A percentile compares a stretch with the other conserved stretches of the same genome.
Evolutionary conservation across 2,888 invertebrate species (phyloP).

Genomic region (Entomobrya multifasciata): DNA sequence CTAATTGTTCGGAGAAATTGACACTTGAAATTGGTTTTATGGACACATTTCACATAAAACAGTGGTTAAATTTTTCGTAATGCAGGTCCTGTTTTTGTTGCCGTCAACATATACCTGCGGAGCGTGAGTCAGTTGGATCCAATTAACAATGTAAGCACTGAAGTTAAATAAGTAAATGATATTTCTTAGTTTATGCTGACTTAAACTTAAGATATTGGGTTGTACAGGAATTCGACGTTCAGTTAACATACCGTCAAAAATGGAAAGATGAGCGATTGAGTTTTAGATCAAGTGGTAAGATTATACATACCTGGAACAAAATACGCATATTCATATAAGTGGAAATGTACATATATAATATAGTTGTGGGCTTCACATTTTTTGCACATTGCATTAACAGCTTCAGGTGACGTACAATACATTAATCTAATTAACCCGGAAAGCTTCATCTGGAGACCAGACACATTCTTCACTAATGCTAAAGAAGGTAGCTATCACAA

Average conservation of each 20-base stretch:
- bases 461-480: conserved; percentile 82
- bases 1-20: no score
- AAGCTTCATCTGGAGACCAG: conserved; percentile 82
- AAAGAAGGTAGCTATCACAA: conserved; percentile 81
- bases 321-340: no score
- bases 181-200: no score
- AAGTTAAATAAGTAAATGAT: no score
- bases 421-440: conserved; percentile 75
- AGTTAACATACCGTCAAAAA: conserved; percentile 78
- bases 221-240: conserved; percentile 78
- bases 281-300: conserved; percentile 57
- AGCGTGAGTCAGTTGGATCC: conserved; percentile 81
- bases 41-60: neutral
- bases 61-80: neutral
- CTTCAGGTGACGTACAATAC: conserved; percentile 61
- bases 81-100: conserved; percentile 78
- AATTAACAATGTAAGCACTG: conserved; percentile 80
- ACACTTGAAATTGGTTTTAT: neutral
- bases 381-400: no score
- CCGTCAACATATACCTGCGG: conserved; percentile 81
- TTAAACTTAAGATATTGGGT: no score
- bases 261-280: conserved; percentile 79
- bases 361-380: no score
- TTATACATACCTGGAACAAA: no score
- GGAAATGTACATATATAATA: no score